phyloP scores from a whole-genome alignment of 37 sponge, comb jelly and placozoan species.

The Geodia barretti region DNA sequence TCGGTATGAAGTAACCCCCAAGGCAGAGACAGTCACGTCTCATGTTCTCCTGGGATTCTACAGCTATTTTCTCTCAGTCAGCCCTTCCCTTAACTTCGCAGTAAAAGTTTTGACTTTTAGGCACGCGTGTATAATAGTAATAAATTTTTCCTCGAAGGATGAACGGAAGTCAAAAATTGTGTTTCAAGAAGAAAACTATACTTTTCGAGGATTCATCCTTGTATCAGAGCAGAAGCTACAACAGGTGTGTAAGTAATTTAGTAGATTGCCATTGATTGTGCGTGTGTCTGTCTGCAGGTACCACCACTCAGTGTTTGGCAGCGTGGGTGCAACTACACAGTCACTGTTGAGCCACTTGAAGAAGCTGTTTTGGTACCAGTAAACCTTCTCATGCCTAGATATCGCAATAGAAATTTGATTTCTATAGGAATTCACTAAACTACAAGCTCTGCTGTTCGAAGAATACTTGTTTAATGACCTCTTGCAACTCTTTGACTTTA shows the following conservation, averaged over 20 bases:
- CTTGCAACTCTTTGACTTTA: constrained; percentile 73
- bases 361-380: background rate
- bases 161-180: background rate
- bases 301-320: constrained; percentile 14
- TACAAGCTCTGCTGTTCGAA: constrained; percentile 42
- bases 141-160: too few relatives aligned
- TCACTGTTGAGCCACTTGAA: constrained; percentile 6
- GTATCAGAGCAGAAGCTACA: background rate
- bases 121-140: too few relatives aligned
- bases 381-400: background rate
- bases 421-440: constrained; percentile 24
- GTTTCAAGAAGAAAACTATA: background rate
- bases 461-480: constrained; percentile 67
- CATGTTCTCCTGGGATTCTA: background rate
- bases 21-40: too few relatives aligned
- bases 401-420: background rate
- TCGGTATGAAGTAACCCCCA: background rate
- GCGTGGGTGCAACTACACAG: constrained; percentile 15
- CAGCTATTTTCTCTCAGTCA: background rate
- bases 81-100: background rate
- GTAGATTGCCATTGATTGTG: background rate
- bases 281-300: background rate
- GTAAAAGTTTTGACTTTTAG: too few relatives aligned
- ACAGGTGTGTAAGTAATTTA: background rate
- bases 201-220: background rate